Evolutionary conservation across 2,113 vertebrate genomes (phyloP).

Genomic region (Malurus elegans): DNA sequence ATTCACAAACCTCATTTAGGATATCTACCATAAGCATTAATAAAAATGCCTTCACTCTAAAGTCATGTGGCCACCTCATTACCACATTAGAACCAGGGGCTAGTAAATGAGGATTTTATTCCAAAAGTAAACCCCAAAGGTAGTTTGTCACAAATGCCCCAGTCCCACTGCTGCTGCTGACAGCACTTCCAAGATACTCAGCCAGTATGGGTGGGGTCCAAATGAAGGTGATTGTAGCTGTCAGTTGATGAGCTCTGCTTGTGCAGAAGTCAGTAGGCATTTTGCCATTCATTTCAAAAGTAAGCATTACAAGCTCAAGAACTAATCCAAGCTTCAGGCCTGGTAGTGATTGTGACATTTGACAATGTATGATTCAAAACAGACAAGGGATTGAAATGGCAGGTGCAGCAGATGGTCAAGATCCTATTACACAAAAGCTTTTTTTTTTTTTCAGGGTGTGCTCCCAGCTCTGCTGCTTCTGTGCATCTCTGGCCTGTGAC

Average conservation of each 20-base stretch:
- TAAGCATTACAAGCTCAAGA: neutral
- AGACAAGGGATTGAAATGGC: slow-evolving; percentile 22
- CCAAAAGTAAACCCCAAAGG: slow-evolving; percentile 8
- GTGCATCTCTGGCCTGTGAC: neutral
- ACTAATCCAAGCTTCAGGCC: slow-evolving; percentile 5
- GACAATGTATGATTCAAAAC: slow-evolving; percentile 15
- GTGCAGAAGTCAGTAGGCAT: neutral
- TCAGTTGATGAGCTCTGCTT: neutral
- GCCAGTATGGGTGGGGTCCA: neutral
- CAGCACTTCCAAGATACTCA: neutral
- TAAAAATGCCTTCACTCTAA: neutral
- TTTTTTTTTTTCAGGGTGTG: neutral
- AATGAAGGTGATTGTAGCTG: neutral
- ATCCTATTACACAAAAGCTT: slow-evolving; percentile 8
- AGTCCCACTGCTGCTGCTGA: neutral
- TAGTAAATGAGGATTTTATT: slow-evolving; percentile 28
- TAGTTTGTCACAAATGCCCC: neutral
- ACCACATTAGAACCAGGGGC: neutral
- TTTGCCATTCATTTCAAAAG: neutral
- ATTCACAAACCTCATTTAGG: neutral
- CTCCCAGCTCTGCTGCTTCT: neutral
- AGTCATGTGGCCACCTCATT: neutral
- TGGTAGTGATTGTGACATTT: neutral
- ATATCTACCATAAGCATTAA: neutral
- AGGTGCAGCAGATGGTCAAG: slow-evolving; percentile 43